A percentile compares a stretch with the other conserved stretches of the same genome.
phyloP scores from a whole-genome alignment of 2,888 invertebrate species.

The Thecophora atra region DNA sequence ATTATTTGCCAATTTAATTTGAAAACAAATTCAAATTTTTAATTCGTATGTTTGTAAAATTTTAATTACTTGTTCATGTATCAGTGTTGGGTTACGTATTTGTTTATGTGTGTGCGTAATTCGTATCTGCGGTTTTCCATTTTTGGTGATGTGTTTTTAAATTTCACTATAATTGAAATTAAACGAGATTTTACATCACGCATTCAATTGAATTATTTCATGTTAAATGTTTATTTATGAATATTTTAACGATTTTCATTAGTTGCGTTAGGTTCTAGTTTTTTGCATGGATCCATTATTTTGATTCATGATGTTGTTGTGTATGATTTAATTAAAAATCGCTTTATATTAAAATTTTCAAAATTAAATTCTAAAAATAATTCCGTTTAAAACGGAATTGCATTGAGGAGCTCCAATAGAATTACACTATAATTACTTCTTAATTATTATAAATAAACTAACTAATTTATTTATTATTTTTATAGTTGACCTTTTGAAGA shows the following conservation, averaged over 20 bases:
- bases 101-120: background rate
- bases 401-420: no score
- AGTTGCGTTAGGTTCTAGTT: background rate
- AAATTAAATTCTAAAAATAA: no score
- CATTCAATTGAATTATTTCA: constrained; percentile 14
- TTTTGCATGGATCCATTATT: background rate
- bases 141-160: background rate
- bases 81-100: background rate
- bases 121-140: constrained; percentile 2
- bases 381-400: no score
- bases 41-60: no score
- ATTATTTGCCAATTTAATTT: background rate
- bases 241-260: constrained; percentile 11
- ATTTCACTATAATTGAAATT: constrained; percentile 23
- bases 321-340: no score
- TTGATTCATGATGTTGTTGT: no score
- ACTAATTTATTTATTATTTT: no score
- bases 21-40: background rate
- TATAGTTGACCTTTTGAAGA: no score
- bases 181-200: constrained; percentile 16
- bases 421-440: no score
- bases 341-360: no score
- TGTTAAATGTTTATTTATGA: constrained; percentile 23
- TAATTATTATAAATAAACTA: no score
- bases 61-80: background rate